These are phyloP conservation scores for Stegostoma tigrinum DNA, from an alignment of 2,113 vertebrate species.

Conservation along the genomic window DNA sequence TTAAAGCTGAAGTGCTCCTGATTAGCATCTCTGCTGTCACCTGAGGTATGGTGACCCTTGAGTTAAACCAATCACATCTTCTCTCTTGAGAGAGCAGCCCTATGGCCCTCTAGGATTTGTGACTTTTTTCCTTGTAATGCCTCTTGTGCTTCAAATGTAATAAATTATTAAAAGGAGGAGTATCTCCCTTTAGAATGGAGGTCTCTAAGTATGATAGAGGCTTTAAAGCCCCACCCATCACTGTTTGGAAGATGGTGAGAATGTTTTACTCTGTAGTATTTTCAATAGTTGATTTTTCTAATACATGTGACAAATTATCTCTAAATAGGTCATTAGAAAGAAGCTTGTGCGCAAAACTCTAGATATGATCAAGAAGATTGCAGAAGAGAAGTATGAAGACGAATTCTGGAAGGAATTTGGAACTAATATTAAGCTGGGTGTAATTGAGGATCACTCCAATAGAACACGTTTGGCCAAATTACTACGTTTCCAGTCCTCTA, in stretches of 20 bases:
- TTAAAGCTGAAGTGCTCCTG: neutral
- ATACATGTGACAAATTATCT: neutral
- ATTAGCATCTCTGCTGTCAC: neutral
- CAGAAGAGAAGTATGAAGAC: slow-evolving; percentile 89
- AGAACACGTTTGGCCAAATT: slow-evolving; percentile 92
- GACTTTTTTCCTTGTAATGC: no score
- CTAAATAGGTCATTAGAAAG: slow-evolving; percentile 85
- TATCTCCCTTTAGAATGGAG: no score
- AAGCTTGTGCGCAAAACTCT: slow-evolving; percentile 96
- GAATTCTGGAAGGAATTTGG: slow-evolving; percentile 99
- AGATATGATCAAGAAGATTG: slow-evolving; percentile 99
- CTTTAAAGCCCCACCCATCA: no score
- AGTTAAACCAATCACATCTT: no score
- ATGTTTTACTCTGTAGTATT: no score
- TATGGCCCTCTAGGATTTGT: no score
- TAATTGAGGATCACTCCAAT: slow-evolving; percentile 98
- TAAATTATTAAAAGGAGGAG: no score
- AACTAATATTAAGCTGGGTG: slow-evolving; percentile 94
- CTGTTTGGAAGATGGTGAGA: no score
- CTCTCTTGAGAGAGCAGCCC: no score
- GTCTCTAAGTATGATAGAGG: no score
- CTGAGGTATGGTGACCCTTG: no score
- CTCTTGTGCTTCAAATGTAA: no score
- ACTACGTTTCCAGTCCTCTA: slow-evolving; percentile 89
- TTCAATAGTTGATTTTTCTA: neutral